Base-by-base conservation (phyloP, 2,888 invertebrate genomes). In the Drosophila siamana region DNA sequence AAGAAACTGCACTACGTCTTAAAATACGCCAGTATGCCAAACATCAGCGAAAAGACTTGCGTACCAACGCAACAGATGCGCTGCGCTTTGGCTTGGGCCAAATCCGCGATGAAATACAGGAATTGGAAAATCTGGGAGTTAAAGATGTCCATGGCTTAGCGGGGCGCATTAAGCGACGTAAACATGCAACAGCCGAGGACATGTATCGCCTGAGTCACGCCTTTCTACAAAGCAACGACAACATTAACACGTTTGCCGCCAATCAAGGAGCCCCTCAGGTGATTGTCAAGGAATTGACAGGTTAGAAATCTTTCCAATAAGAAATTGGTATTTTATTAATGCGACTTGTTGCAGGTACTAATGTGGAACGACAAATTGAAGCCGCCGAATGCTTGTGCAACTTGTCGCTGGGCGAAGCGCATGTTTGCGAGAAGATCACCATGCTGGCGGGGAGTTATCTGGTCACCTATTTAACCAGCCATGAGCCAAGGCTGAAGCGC, bases 331-430 rank as follows among this genome's bases (percentile, higher is more conserved):
- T 38, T 38, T 2, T 2, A 38, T 15, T 8, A 13, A 8, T 15
- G 4, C 2, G 8, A 1, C 26, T n/a, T 2, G 2, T 22, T 8
- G 48, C 24, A 92, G 92, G 92, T 0, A 60, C 81, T 0, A 74
- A 91, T 36, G 67, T 88, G 0, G 78, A 86, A 16, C 82, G 88
- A 0, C 91, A 91, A 61, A 74, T 91, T 1, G 76, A 84, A 43
- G 90, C 92, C 0, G 81, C 83, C 4, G 92, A 92, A 69, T 90
- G 90, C 9, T 51, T 92, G 2, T 92, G 92, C 54, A 92, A 92
- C 69, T 70, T 92, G 3, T 91, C 92, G 1, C 61, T 92, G 2
- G 92, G 92, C 0, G 89, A 90, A 46, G 69, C 74, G 1, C 80
- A 88, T 4, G 80, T 90, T 4, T 91, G 91, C 59, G 90, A 91